A percentile compares a stretch with the other conserved stretches of the same genome.
These are phyloP conservation scores for Daubentonia madagascariensis DNA, from an alignment of 2,113 vertebrate genomes.

Conservation along the genomic window DNA sequence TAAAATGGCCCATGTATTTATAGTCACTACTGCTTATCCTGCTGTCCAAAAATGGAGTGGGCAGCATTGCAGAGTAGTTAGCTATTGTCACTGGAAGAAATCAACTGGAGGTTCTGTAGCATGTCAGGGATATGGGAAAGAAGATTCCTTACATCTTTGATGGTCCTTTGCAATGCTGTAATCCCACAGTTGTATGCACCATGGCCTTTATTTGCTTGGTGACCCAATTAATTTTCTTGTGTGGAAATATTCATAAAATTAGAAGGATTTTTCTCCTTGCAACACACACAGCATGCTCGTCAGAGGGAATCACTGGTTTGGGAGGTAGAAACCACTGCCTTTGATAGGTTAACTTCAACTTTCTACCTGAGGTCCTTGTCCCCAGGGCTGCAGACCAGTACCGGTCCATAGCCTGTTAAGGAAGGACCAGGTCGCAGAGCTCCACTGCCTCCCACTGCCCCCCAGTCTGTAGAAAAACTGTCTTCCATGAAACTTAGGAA, in stretches of 20 bases:
- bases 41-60: not conserved
- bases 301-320: not conserved
- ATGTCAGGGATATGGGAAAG: not conserved
- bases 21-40: not conserved
- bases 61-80: not conserved
- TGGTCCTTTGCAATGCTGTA: not conserved
- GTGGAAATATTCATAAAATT: slow-evolving; percentile 11
- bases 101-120: not conserved
- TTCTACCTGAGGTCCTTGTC: fast-evolving
- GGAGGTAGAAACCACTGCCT: not conserved
- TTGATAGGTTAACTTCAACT: not conserved
- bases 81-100: not conserved
- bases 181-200: not conserved
- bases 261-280: not conserved
- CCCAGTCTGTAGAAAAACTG: no score
- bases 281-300: not conserved
- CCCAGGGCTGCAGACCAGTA: no score
- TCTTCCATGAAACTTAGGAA: no score
- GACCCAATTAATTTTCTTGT: not conserved
- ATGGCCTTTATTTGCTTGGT: not conserved
- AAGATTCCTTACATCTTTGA: not conserved
- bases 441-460: no score
- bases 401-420: no score
- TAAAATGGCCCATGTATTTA: not conserved
- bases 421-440: no score